Conservation (phyloP, 2,797 vertebrate genomes). For the Rhadinocentrus ornatus region DNA sequence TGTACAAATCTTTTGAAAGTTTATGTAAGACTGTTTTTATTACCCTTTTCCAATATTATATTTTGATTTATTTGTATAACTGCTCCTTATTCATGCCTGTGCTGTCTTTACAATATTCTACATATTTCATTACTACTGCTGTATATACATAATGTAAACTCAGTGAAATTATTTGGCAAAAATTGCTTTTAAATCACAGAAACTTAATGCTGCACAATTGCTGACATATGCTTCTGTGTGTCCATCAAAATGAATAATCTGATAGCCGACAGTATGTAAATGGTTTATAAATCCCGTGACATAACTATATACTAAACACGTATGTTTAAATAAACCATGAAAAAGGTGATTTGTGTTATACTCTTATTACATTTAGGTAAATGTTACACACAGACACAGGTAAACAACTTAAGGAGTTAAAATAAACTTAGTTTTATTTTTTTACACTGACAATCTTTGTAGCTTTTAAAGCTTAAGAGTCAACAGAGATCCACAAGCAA, state of each 20-base stretch:
- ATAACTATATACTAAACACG: constrained; percentile 59
- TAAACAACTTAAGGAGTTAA: constrained; percentile 51
- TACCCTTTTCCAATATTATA: constrained; percentile 55
- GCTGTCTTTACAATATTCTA: constrained; percentile 62
- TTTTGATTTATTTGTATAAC: constrained; percentile 54
- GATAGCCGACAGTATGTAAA: constrained; percentile 68
- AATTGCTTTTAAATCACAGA: constrained; percentile 66
- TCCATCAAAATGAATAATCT: constrained; percentile 59
- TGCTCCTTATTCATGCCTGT: constrained; percentile 45
- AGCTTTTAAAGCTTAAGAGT: constrained; percentile 49
- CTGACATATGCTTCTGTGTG: constrained; percentile 62
- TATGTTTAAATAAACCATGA: constrained; percentile 79
- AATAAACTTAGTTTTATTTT: constrained; percentile 78
- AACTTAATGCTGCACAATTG: constrained; percentile 53
- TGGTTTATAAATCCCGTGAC: constrained; percentile 68
- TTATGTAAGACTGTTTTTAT: constrained; percentile 59
- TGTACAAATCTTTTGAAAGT: constrained; percentile 81
- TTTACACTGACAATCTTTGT: constrained; percentile 65
- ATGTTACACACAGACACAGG: not conserved
- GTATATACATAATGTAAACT: constrained; percentile 78
- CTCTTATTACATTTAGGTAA: not conserved
- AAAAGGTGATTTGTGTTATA: constrained; percentile 29
- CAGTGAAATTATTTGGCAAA: constrained; percentile 61
- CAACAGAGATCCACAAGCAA: constrained; percentile 24
- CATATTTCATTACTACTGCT: constrained; percentile 80